A percentile compares a stretch with the other conserved stretches of the same genome.
These are phyloP conservation scores for Alsophila aescularia DNA, from an alignment of 2,888 invertebrate genomes.

Conservation along the genomic window DNA sequence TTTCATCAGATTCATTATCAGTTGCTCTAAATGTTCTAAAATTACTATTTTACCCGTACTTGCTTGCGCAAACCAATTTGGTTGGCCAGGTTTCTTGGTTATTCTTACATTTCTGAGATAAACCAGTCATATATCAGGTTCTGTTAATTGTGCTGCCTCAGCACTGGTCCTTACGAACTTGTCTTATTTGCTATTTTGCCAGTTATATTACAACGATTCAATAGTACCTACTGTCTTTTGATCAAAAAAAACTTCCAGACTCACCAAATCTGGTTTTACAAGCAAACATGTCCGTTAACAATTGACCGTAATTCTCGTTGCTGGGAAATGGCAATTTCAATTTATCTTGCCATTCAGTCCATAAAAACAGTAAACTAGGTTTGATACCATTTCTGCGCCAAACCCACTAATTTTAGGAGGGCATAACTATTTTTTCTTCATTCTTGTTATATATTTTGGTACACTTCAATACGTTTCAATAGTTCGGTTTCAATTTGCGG, in stretches of 20 bases:
- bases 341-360: conserved; percentile 1
- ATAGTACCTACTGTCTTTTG: neutral
- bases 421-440: conserved; percentile 5
- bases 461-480: conserved; percentile 4
- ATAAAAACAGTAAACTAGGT: neutral
- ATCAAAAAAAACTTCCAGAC: conserved; percentile 1
- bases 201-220: too few relatives aligned
- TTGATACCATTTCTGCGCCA: conserved; percentile 4
- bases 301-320: neutral
- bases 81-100: too few relatives aligned
- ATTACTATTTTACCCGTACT: neutral
- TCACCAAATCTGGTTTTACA: neutral
- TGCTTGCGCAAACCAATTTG: too few relatives aligned
- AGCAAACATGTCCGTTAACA: neutral
- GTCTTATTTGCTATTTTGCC: too few relatives aligned
- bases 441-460: conserved; percentile 3
- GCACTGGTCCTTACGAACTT: too few relatives aligned
- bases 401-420: neutral
- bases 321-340: neutral
- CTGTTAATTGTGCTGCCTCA: too few relatives aligned
- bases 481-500: neutral
- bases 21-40: neutral
- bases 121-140: too few relatives aligned
- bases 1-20: neutral
- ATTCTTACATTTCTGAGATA: too few relatives aligned